These are phyloP conservation scores for Apodemus speciosus DNA, from an alignment of 2,113 vertebrate species.

Conservation along the genomic window DNA sequence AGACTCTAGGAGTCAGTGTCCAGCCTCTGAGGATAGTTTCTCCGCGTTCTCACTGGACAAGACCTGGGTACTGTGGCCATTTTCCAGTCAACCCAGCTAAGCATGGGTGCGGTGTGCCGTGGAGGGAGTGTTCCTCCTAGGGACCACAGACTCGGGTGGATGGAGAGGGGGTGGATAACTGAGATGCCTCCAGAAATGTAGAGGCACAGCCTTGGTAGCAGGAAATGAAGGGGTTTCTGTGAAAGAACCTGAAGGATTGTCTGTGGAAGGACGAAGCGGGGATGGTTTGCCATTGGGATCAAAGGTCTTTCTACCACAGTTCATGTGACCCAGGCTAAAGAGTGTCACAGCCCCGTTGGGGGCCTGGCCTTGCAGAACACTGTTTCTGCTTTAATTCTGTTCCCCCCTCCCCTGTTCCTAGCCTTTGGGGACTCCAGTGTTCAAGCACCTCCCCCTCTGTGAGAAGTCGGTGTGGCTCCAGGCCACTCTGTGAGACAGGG, in stretches of 20 bases:
- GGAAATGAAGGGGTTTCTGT: too few relatives aligned
- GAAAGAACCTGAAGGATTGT: accelerated
- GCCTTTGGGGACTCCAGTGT: accelerated
- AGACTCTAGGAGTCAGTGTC: too few relatives aligned
- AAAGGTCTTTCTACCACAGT: accelerated
- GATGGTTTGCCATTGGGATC: background rate
- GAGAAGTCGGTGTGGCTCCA: accelerated
- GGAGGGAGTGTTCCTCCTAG: background rate
- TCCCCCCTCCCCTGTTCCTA: background rate
- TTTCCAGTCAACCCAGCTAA: background rate
- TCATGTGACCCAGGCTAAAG: accelerated
- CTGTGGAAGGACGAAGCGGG: accelerated
- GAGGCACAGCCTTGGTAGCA: background rate
- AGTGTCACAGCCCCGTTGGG: accelerated
- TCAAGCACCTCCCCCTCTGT: background rate
- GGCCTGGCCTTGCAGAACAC: accelerated
- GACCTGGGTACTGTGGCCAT: background rate
- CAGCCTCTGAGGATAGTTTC: too few relatives aligned
- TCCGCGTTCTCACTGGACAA: background rate
- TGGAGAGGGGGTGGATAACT: background rate
- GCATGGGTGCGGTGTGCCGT: background rate
- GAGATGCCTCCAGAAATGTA: background rate
- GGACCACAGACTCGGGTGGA: accelerated
- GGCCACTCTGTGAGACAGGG: background rate
- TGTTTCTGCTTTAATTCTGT: too few relatives aligned